Percentiles rank a stretch among this genome's conserved stretches.
These are phyloP conservation scores for Tragelaphus strepsiceros DNA, from an alignment of 2,113 vertebrate genomes.

Conservation along the genomic window DNA sequence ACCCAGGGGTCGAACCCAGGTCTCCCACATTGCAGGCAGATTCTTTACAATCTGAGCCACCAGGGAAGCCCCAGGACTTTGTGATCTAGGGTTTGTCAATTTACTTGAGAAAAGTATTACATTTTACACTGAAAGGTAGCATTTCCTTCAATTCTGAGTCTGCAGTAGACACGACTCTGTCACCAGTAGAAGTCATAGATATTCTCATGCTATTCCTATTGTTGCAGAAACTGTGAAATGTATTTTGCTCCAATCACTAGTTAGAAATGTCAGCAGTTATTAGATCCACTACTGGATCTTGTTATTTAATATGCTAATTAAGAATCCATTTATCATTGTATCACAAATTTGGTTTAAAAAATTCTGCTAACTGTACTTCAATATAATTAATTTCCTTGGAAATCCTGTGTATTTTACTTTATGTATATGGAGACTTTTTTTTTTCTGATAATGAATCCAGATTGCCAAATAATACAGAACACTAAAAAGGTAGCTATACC, in stretches of 20 bases:
- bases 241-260: neutral
- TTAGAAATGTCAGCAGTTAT: neutral
- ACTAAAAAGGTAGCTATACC: neutral
- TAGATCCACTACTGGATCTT: neutral
- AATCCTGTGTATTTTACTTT: neutral
- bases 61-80: neutral
- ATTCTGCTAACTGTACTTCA: neutral
- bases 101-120: neutral
- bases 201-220: neutral
- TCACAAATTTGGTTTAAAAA: neutral
- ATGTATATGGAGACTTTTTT: neutral
- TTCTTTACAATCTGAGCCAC: neutral
- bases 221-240: neutral
- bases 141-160: conserved; percentile 3
- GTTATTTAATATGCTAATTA: neutral
- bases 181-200: neutral
- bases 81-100: neutral
- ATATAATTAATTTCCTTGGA: conserved; percentile 1
- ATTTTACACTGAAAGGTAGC: neutral
- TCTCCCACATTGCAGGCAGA: neutral
- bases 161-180: neutral
- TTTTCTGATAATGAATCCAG: neutral
- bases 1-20: neutral
- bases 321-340: neutral
- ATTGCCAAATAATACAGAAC: neutral